These are phyloP conservation scores for Nasonia giraulti DNA, from an alignment of 1,140 invertebrate species.

Conservation along the genomic window DNA sequence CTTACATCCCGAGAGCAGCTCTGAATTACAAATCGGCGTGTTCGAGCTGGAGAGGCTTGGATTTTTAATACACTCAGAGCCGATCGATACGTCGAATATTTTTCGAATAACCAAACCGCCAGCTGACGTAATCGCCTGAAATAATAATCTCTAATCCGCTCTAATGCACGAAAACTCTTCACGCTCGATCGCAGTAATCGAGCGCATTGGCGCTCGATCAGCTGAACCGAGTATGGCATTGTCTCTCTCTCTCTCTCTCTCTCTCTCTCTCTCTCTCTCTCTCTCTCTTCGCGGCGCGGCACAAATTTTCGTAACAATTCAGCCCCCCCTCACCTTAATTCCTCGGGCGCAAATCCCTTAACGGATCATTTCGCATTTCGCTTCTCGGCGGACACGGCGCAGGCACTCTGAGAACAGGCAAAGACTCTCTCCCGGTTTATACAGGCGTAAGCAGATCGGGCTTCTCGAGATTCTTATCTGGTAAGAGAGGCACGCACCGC, in stretches of 20 bases:
- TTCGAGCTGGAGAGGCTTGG: neutral
- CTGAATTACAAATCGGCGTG: conserved; percentile 25
- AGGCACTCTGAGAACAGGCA: conserved; percentile 42
- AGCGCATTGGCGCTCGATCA: conserved; percentile 39
- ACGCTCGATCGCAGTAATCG: conserved; percentile 33
- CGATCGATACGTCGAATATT: neutral
- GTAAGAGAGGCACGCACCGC: neutral
- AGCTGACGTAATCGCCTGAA: too few species aligned
- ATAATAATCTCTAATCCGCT: neutral
- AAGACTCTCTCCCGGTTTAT: conserved; percentile 14
- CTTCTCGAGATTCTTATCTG: conserved; percentile 5
- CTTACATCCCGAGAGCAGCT: neutral
- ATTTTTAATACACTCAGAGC: neutral
- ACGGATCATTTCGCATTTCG: conserved; percentile 47
- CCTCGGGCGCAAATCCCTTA: conserved; percentile 34
- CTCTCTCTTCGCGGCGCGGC: neutral
- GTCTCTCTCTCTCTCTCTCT: neutral
- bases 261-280: neutral
- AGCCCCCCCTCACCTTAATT: neutral
- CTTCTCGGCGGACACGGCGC: neutral
- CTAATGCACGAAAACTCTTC: conserved; percentile 22
- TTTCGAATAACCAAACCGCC: too few species aligned
- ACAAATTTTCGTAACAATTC: conserved; percentile 22
- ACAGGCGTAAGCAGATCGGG: conserved; percentile 31
- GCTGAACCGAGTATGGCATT: conserved; percentile 38